Evolutionary conservation across 2,113 vertebrate genomes (phyloP), one percentile per base, ranked within the genome.

Genomic region (Gambusia affinis): DNA sequence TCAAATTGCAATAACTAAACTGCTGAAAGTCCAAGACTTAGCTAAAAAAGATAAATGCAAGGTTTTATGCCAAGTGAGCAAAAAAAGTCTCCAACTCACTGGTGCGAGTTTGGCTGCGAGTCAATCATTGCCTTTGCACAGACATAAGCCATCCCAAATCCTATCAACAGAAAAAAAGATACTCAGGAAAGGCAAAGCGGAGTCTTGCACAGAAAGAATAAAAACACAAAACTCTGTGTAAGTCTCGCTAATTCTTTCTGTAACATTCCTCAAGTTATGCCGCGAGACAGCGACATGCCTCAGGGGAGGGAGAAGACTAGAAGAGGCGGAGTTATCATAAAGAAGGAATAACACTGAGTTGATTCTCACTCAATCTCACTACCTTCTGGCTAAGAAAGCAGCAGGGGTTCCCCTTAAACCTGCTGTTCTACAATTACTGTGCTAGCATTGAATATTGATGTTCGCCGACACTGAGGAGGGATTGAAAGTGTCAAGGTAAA

Each of bases 211-310:
- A 71, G 77, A 64, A 63, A 51, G 65, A 83, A 74, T 80, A 88
- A 57, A 84, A 87, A 87, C 78, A 87, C 15, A 68, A 83, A 83
- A 65, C 76, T 75, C 82, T 63, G 42, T 75, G 84, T 89, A 91
- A 90, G 79, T 87, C 87, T 86, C 66, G 76, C 75, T 90, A 89
- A 92, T 84, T 73, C 87, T 83, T 78, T 82, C 76, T 72, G 77
- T 79, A 85, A 87, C 78, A 90, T 85, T 70, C 86, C 68, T 61
- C 74, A 77, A 76, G 85, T 80, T 87, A 84, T 73, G 66, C 86
- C 78, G 72, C 70, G 60, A 67, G 84, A 78, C 83, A 83, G 70
- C 71, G 78, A 79, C 86, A 72, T 73, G 68, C 85, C 82, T 72
- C 71, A 31, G 67, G 84, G 60, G 51, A 6, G 65, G 70, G 54